Percentiles rank a stretch among this genome's conserved stretches.
These are phyloP conservation scores for Dendrolimus houi DNA, from an alignment of 2,888 invertebrate species.

Conservation along the genomic window DNA sequence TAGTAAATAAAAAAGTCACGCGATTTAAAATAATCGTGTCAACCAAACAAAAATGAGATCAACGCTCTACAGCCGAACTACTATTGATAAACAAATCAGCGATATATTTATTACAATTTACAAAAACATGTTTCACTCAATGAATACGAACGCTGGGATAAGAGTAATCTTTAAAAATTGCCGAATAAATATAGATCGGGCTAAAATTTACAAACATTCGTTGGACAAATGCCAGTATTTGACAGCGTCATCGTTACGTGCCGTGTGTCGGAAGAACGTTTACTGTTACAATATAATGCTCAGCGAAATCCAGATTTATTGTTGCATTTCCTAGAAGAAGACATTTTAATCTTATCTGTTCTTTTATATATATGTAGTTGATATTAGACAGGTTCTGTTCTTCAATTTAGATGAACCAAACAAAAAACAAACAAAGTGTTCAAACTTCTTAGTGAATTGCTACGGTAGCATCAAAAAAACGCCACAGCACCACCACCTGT, in stretches of 20 bases:
- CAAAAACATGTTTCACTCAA: background rate
- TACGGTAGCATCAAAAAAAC: no score
- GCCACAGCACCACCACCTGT: no score
- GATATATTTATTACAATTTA: background rate
- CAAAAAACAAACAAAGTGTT: no score
- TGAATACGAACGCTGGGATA: background rate
- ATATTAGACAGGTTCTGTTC: no score
- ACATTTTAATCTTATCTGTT: no score
- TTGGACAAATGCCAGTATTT: constrained; percentile 53
- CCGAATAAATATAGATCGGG: constrained; percentile 48
- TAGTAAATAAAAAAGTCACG: no score
- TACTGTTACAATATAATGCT: background rate
- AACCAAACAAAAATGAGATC: no score
- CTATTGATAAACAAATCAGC: background rate
- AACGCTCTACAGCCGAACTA: no score
- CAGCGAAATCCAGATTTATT: background rate
- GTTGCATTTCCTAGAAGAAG: background rate
- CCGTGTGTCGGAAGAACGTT: background rate
- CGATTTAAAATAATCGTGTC: no score
- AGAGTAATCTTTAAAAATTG: constrained; percentile 21
- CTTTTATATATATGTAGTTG: no score
- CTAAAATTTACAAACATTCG: constrained; percentile 53
- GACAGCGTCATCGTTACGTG: constrained; percentile 2
- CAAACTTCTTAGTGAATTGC: no score
- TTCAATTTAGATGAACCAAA: no score